Evolutionary conservation across 2,797 vertebrate genomes (phyloP).

Genomic region (Poeciliopsis paucimaculata): DNA sequence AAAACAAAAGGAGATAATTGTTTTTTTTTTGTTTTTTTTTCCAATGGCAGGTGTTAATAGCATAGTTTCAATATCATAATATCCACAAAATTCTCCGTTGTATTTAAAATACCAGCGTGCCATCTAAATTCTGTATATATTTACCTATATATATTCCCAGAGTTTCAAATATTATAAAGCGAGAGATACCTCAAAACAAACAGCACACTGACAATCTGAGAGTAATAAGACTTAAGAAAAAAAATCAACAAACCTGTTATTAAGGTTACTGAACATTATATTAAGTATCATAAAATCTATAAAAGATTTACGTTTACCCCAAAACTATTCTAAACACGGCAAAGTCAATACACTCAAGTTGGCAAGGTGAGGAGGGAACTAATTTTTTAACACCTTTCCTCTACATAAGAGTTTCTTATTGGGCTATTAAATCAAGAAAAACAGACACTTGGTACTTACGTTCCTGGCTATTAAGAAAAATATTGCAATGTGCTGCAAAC

Average conservation of each 20-base stretch:
- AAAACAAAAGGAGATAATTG: conserved; percentile 13
- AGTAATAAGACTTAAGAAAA: not conserved
- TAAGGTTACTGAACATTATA: not conserved
- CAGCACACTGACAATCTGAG: not conserved
- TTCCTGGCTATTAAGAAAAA: not conserved
- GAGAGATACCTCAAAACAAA: not conserved
- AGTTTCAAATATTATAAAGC: not conserved
- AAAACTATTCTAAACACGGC: not conserved
- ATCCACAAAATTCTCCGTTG: not conserved
- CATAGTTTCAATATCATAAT: not conserved
- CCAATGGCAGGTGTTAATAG: not conserved
- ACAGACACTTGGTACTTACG: not conserved
- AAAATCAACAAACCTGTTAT: not conserved
- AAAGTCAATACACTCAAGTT: no score
- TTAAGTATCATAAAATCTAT: not conserved
- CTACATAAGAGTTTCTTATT: not conserved
- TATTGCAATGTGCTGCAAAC: not conserved
- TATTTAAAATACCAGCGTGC: not conserved
- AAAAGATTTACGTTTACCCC: not conserved
- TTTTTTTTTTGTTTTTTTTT: not conserved
- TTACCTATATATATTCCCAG: not conserved
- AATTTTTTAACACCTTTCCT: not conserved
- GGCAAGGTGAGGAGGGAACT: not conserved
- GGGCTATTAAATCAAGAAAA: not conserved
- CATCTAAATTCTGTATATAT: not conserved